Evolutionary conservation across 2,113 vertebrate species (phyloP).

Genomic region (Ia io): DNA sequence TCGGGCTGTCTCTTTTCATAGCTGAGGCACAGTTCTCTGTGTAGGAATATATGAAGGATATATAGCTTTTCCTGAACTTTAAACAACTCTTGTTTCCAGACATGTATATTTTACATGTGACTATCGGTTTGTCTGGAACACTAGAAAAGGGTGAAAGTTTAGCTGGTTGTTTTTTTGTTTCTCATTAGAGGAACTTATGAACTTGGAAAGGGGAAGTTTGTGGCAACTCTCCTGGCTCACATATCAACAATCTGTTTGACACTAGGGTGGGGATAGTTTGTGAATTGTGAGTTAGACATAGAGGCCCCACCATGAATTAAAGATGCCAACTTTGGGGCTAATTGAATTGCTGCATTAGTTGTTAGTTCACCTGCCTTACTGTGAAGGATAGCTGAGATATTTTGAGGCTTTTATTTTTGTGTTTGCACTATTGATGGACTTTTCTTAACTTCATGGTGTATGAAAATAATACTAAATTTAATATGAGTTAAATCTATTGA

Average conservation of each 20-base stretch:
- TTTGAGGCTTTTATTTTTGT: background rate
- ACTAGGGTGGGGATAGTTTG: background rate
- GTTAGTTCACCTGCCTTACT: background rate
- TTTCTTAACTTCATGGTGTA: conserved; percentile 53
- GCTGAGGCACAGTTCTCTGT: background rate
- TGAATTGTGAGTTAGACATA: background rate
- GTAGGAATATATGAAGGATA: background rate
- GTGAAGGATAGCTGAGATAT: background rate
- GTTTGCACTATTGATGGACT: conserved; percentile 55
- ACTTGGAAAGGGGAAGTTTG: background rate
- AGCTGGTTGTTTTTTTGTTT: background rate
- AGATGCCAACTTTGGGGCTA: background rate
- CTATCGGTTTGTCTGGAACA: conserved; percentile 38
- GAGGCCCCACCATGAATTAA: background rate
- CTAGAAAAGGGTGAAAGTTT: background rate
- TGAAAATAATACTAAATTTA: conserved; percentile 55
- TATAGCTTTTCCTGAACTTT: conserved; percentile 29
- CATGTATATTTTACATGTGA: background rate
- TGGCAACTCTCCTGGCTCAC: accelerated
- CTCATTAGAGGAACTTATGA: background rate
- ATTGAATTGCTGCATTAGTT: background rate
- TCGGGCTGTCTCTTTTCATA: background rate
- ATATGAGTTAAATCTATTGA: conserved; percentile 47
- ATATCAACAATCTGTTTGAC: background rate
- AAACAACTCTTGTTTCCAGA: conserved; percentile 29